Evolutionary conservation across 2,797 vertebrate species (phyloP).

Genomic region (Huso huso): DNA sequence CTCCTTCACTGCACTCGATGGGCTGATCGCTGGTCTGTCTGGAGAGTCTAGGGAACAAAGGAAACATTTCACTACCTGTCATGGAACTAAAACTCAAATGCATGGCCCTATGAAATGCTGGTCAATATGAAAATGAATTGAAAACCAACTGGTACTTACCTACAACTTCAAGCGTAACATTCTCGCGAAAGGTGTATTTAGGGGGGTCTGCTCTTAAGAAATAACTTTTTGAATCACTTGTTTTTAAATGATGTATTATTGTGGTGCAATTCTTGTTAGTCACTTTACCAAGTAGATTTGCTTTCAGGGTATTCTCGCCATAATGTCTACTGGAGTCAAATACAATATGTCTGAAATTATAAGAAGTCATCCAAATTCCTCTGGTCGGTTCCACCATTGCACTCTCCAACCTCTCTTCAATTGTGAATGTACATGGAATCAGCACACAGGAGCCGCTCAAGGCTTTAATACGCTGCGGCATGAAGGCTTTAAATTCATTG

Average conservation of each 20-base stretch:
- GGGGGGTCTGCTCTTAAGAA: constrained; percentile 37
- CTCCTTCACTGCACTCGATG: too few relatives aligned
- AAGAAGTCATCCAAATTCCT: constrained; percentile 24
- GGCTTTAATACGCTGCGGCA: constrained; percentile 25
- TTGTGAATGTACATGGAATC: constrained; percentile 38
- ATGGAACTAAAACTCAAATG: too few relatives aligned
- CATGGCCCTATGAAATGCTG: too few relatives aligned
- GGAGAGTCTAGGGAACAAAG: constrained; percentile 32
- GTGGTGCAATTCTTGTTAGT: constrained; percentile 36
- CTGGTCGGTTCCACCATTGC: fast-evolving
- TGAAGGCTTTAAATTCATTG: constrained; percentile 13
- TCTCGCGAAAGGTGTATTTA: constrained; percentile 17
- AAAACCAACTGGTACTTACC: constrained; percentile 27
- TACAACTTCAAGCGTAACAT: constrained; percentile 22
- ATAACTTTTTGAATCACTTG: constrained; percentile 3
- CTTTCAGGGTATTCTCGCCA: background rate
- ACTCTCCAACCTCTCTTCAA: fast-evolving
- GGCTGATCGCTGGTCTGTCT: too few relatives aligned
- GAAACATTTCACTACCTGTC: background rate
- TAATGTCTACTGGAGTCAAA: constrained; percentile 13
- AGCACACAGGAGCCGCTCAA: constrained; percentile 40
- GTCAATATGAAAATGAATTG: background rate
- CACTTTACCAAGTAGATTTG: constrained; percentile 31
- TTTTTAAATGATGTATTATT: constrained; percentile 28
- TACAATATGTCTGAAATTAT: fast-evolving